Evolutionary conservation across 2,888 invertebrate species (phyloP).

Genomic region (Agrochola circellaris): DNA sequence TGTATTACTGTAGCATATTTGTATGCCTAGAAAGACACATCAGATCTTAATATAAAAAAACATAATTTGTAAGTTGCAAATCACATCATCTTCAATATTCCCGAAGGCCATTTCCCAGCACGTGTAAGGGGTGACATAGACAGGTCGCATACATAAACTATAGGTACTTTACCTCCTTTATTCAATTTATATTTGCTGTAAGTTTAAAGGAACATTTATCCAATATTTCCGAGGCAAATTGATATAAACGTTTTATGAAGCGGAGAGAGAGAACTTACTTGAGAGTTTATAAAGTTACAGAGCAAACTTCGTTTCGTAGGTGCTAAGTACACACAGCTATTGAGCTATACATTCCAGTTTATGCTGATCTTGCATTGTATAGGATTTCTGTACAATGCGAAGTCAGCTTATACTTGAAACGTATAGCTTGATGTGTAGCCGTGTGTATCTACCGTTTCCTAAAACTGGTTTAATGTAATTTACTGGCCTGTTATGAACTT

Average conservation of each 20-base stretch:
- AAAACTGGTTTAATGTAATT: slow-evolving; percentile 28
- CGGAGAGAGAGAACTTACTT: slow-evolving; percentile 74
- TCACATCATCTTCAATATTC: slow-evolving; percentile 51
- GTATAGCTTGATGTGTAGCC: too few species aligned
- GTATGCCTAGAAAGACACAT: neutral
- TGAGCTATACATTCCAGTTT: too few species aligned
- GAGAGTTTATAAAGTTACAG: slow-evolving; percentile 77
- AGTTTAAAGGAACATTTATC: slow-evolving; percentile 77
- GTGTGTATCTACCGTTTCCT: slow-evolving; percentile 21
- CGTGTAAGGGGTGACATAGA: slow-evolving; percentile 46
- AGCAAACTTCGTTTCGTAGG: slow-evolving; percentile 73
- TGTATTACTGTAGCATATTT: neutral
- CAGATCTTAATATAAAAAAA: neutral
- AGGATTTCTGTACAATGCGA: too few species aligned
- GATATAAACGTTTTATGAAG: slow-evolving; percentile 78
- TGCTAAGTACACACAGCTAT: slow-evolving; percentile 36
- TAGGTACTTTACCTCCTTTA: slow-evolving; percentile 12
- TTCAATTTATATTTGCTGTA: slow-evolving; percentile 64
- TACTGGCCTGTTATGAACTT: neutral
- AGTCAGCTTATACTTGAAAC: too few species aligned
- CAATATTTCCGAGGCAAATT: slow-evolving; percentile 81
- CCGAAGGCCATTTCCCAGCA: slow-evolving; percentile 21
- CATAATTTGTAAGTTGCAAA: slow-evolving; percentile 25
- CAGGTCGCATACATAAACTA: slow-evolving; percentile 10
- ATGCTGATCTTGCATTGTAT: too few species aligned